Percentiles rank a stretch among this genome's conserved stretches.
Conservation (phyloP, 2,113 vertebrate genomes). For the Miniopterus natalensis region DNA sequence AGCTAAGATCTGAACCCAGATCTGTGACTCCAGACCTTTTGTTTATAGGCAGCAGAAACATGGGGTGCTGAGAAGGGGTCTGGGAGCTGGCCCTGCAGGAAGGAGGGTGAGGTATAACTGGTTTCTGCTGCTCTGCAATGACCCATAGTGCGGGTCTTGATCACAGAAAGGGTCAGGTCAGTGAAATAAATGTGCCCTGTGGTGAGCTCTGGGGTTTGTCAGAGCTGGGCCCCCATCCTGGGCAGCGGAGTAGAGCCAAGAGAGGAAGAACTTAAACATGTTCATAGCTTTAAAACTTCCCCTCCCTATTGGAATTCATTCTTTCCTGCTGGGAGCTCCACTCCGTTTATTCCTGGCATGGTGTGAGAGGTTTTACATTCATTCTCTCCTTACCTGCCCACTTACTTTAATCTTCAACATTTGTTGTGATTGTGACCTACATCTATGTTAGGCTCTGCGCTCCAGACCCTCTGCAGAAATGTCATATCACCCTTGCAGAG, state of each 20-base stretch:
- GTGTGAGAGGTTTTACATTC: background rate
- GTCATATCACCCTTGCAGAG: background rate
- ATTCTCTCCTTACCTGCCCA: background rate
- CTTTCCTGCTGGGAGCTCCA: background rate
- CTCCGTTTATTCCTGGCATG: background rate
- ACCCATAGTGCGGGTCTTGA: background rate
- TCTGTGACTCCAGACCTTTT: background rate
- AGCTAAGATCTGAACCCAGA: background rate
- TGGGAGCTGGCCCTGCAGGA: background rate
- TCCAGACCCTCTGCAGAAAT: background rate
- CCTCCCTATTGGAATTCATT: background rate
- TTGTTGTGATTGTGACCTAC: background rate
- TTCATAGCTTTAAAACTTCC: background rate
- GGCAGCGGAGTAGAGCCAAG: background rate
- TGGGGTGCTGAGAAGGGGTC: background rate
- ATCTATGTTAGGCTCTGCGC: background rate
- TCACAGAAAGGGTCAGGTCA: background rate
- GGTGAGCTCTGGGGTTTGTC: background rate
- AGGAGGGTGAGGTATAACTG: no score
- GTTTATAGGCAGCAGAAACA: background rate
- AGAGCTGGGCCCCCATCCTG: background rate
- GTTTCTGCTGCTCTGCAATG: background rate
- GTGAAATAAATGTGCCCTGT: background rate
- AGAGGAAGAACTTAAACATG: background rate
- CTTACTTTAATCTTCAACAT: background rate